Evolutionary conservation across 2,888 invertebrate genomes (phyloP), one percentile per base, ranked within the genome.

Genomic region (Rutpela maculata): DNA sequence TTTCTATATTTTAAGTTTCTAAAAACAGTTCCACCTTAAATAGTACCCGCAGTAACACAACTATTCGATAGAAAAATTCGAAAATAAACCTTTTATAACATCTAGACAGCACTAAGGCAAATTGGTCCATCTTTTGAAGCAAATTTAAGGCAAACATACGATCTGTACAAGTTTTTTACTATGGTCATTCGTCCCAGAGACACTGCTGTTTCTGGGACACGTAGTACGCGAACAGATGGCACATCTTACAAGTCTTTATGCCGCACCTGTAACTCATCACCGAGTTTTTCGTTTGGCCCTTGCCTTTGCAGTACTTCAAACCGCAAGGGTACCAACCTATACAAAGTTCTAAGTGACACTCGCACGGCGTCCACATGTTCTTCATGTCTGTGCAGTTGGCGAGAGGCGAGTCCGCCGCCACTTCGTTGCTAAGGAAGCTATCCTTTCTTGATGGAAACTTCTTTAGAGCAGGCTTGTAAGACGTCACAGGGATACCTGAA

Each of bases 261-360:
- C 98, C 98, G 89, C 98, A 98, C 71, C 98, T 93, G 91, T 98
- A 98, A 71, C 92, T 92, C 83, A 92, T 91, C 6, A 92, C 93
- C 75, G 92, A 94, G 88, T 92, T 93, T 82, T 92, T 92, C 19
- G 90, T 88, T 65, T 88, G 88, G 19, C 89, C 90, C 81, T 89
- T 90, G 68, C 90, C 87, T 83, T 97, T 96, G 90, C 98, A 98
- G 90, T 97, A 98, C 88, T 98, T 98, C 60, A 98, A 92, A 22
- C 97, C 97, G 89, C 98, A 98, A 0, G 98, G 98, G 90, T 97
- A 98, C 98, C 98, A 98, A 71, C 97, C 97, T 71, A 98, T 95
- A 89, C 97, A 97, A 80, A 95, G 93, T 91, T 97, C 96, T 84
- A 97, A 91, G 74, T 95, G 95, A 89, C 98, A 98, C 71, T 95